Evolutionary conservation across 2,797 vertebrate genomes (phyloP).

Genomic region (Sebastes diploproa): DNA sequence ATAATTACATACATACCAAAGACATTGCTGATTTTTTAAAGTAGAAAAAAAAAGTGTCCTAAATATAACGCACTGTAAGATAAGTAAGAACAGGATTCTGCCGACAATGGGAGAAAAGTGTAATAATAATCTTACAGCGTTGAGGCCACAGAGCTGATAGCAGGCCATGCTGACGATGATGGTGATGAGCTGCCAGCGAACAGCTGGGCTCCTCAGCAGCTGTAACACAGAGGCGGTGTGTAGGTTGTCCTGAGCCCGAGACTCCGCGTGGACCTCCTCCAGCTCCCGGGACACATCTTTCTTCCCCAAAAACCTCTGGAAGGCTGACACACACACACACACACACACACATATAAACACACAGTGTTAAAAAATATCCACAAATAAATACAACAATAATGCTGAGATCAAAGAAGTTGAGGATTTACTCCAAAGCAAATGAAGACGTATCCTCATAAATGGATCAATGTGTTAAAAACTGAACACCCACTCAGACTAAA

Average conservation of each 20-base stretch:
- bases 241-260: constrained; percentile 80
- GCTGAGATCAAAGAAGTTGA: constrained; percentile 15
- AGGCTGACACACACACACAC: constrained; percentile 80
- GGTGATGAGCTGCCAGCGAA: constrained; percentile 90
- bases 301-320: constrained; percentile 90
- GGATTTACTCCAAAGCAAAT: neutral
- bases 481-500: neutral
- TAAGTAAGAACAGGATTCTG: neutral
- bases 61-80: neutral
- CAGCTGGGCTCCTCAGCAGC: constrained; percentile 78
- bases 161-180: constrained; percentile 89
- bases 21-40: too few relatives aligned
- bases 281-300: constrained; percentile 87
- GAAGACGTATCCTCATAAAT: neutral
- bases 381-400: neutral
- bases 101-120: neutral
- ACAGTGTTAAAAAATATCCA: neutral
- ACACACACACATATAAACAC: constrained; percentile 2
- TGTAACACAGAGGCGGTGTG: constrained; percentile 78
- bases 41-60: neutral
- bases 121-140: constrained; percentile 84
- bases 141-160: constrained; percentile 95
- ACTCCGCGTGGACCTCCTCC: constrained; percentile 88
- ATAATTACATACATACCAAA: too few relatives aligned
- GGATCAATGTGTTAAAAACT: neutral